Percentiles rank a stretch among this genome's conserved stretches.
Conservation (phyloP, 2,888 invertebrate genomes). For the Sicus ferrugineus region DNA sequence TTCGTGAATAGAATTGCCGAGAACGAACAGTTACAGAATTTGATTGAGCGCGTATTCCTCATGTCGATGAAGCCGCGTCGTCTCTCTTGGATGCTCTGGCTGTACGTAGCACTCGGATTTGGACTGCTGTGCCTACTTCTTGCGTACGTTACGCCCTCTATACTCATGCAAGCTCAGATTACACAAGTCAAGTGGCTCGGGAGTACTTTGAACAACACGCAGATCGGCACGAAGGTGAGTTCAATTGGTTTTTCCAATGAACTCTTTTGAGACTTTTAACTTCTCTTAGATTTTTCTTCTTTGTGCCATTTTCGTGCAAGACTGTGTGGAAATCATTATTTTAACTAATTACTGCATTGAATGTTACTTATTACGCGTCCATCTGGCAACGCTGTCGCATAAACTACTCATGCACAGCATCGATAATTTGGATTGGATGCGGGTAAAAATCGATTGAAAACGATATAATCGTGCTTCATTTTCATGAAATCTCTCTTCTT, state of each 20-base stretch:
- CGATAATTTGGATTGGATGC: conserved; percentile 80
- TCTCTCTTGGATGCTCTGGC: conserved; percentile 76
- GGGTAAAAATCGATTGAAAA: conserved; percentile 65
- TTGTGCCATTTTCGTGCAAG: conserved; percentile 77
- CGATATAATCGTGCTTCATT: no score
- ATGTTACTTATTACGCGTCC: conserved; percentile 78
- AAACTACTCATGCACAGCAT: conserved; percentile 78
- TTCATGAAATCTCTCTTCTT: not conserved
- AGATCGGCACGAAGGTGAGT: conserved; percentile 42
- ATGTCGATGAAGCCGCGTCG: conserved; percentile 75
- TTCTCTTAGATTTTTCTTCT: conserved; percentile 70
- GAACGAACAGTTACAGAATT: conserved; percentile 82
- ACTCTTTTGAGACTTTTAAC: not conserved
- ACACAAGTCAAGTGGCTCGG: conserved; percentile 49
- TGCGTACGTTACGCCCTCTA: conserved; percentile 68
- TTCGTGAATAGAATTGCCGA: conserved; percentile 78
- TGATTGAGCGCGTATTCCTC: conserved; percentile 84
- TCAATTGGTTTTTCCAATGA: not conserved
- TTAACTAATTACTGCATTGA: conserved; percentile 84
- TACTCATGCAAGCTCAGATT: conserved; percentile 53
- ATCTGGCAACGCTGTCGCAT: conserved; percentile 75
- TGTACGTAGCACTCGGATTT: conserved; percentile 74
- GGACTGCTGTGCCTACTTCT: conserved; percentile 77
- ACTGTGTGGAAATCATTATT: conserved; percentile 83
- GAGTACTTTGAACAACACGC: conserved; percentile 46